phyloP scores from a whole-genome alignment of 2,113 vertebrate species.

The Xiphorhynchus elegans region DNA sequence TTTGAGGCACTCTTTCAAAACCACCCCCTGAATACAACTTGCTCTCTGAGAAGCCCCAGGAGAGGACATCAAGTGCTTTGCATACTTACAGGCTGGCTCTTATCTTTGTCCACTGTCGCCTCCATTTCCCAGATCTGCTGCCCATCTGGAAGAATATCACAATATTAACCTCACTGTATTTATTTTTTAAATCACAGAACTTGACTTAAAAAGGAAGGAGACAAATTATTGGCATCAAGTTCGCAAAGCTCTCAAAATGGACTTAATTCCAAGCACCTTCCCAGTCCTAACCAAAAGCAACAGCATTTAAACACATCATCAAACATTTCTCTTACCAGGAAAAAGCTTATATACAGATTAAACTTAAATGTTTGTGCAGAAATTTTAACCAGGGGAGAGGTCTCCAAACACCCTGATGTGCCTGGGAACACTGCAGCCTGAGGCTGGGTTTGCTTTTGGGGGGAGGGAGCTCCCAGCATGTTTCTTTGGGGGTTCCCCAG shows the following conservation, averaged over 20 bases:
- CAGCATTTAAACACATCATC: neutral
- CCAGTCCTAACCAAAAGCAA: neutral
- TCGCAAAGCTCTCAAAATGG: neutral
- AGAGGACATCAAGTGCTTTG: neutral
- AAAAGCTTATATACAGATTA: neutral
- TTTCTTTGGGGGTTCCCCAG: neutral
- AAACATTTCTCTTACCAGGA: neutral
- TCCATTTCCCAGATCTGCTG: slow-evolving; percentile 98
- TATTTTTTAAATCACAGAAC: neutral
- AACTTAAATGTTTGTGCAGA: neutral
- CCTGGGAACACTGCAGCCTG: neutral
- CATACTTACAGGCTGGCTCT: slow-evolving; percentile 93
- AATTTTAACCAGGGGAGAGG: neutral
- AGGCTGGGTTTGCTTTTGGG: neutral
- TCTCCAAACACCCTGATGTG: rapidly evolving
- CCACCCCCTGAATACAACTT: neutral
- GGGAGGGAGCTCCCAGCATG: neutral
- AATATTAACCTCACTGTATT: neutral
- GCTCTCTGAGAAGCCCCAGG: neutral
- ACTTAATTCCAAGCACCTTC: neutral
- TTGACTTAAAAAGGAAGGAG: neutral
- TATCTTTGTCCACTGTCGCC: slow-evolving; percentile 97
- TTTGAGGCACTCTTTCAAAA: neutral
- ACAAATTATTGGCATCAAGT: neutral
- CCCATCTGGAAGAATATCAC: slow-evolving; percentile 82